Base-by-base conservation (phyloP, 2,888 invertebrate species). In the Scaptomyza flava region DNA sequence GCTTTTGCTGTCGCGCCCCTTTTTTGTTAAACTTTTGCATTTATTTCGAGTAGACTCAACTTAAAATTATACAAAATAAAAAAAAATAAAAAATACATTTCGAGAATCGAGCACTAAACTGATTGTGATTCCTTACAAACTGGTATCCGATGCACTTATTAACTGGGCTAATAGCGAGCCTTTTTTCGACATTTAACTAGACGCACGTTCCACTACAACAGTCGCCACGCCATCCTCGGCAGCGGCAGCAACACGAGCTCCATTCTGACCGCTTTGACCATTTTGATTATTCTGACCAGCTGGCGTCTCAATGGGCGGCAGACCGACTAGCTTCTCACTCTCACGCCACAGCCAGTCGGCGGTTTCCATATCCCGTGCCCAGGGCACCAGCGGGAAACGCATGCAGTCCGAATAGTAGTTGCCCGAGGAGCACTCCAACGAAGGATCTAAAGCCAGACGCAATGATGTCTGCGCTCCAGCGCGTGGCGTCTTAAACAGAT, bases 301-400 rank as follows among this genome's bases (percentile, higher is more conserved):
- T 33, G 64, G 42, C 11, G 68, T 34, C 20, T 74, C 81, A 6
- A 69, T 66, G 6, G 88, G 79, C 3, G 84, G 81, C 20, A 91
- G 56, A 6, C 90, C 90, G 46, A 91, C 91, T 57, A 91, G 68
- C 52, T 89, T 89, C 63, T 91, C 91, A 61, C 92, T 92, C 42
- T 88, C 92, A 1, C 93, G 92, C 96, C 96, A 96, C 11, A 96
- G 91, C 90, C 93, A 93, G 34, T 92, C 91, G 2, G 94, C 95
- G 53, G 92, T 90, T 50, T 93, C 93, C 9, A 92, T 91, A 77
- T 94, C 92, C 50, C 90, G 92, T 2, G 95, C 95, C 66, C 92
- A 92, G 9, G 90, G 89, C 0, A 93, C 92, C 0, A 95, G 91
- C 6, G 89, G 89, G 17, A 89, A 92, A 2, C 92, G 92, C 11